Conservation (phyloP, 2,888 invertebrate genomes). For the Tenthredo distinguenda region DNA sequence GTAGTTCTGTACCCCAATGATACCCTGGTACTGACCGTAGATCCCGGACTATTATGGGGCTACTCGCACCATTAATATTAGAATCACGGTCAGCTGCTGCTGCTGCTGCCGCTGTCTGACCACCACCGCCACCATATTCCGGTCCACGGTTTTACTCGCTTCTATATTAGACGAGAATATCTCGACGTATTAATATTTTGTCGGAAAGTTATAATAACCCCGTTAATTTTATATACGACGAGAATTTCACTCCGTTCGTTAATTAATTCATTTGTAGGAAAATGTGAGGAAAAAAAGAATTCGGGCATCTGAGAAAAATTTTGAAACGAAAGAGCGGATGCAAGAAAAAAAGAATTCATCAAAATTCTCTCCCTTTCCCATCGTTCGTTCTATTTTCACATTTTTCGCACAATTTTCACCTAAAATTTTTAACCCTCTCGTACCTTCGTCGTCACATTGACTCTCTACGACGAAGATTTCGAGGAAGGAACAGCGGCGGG, state of each 20-base stretch:
- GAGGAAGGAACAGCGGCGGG: background rate
- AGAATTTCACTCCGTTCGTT: background rate
- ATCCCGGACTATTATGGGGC: conserved; percentile 31
- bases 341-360: background rate
- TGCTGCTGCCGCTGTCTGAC: background rate
- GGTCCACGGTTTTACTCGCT: background rate
- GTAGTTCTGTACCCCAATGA: conserved; percentile 37
- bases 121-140: background rate
- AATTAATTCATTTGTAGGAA: background rate
- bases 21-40: conserved; percentile 5
- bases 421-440: background rate
- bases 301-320: background rate
- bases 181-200: background rate
- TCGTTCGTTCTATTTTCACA: background rate
- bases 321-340: too few species aligned
- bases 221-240: background rate
- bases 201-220: background rate
- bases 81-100: conserved; percentile 35
- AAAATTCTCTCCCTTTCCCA: background rate
- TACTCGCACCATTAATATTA: conserved; percentile 42
- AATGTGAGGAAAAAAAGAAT: background rate
- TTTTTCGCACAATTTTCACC: background rate
- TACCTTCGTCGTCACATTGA: background rate
- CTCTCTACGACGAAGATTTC: background rate
- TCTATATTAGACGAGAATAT: background rate